Evolutionary conservation across 1,140 invertebrate genomes (phyloP).

Genomic region (Drosophila hydei): DNA sequence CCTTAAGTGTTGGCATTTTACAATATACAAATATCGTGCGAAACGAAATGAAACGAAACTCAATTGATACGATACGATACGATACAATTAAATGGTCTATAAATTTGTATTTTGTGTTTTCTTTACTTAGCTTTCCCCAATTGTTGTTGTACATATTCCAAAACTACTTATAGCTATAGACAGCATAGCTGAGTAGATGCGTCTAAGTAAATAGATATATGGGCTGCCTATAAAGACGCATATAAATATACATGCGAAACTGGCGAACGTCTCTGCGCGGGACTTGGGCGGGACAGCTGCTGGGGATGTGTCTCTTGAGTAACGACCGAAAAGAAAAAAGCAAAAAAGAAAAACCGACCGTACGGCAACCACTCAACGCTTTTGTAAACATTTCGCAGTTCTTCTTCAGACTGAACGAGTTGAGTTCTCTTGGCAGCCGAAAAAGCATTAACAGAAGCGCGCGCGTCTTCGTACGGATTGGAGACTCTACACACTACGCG

Average conservation of each 20-base stretch:
- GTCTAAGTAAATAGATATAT: constrained; percentile 45
- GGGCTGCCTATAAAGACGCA: constrained; percentile 67
- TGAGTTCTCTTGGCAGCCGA: constrained; percentile 38
- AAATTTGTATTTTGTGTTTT: constrained; percentile 22
- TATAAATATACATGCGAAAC: constrained; percentile 65
- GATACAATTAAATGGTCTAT: constrained; percentile 8
- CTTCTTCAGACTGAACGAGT: constrained; percentile 43
- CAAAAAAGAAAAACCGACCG: constrained; percentile 4
- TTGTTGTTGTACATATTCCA: constrained; percentile 37
- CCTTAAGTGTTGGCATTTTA: constrained; percentile 37
- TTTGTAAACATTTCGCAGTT: constrained; percentile 75
- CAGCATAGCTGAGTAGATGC: constrained; percentile 18
- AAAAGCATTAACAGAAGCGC: constrained; percentile 66
- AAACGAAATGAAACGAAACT: constrained; percentile 14
- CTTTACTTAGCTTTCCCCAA: not conserved
- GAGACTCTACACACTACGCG: constrained; percentile 12
- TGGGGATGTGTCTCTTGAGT: constrained; percentile 64
- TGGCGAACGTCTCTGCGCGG: constrained; percentile 1
- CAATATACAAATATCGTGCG: constrained; percentile 30
- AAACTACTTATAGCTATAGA: constrained; percentile 36
- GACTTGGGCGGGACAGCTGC: not conserved
- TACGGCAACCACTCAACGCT: constrained; percentile 66
- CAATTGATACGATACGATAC: constrained; percentile 4
- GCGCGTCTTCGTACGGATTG: constrained; percentile 47
- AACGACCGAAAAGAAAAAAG: constrained; percentile 46